These are phyloP conservation scores for Aphelinus atriplicis DNA, from an alignment of 1,140 invertebrate species.

Conservation along the genomic window DNA sequence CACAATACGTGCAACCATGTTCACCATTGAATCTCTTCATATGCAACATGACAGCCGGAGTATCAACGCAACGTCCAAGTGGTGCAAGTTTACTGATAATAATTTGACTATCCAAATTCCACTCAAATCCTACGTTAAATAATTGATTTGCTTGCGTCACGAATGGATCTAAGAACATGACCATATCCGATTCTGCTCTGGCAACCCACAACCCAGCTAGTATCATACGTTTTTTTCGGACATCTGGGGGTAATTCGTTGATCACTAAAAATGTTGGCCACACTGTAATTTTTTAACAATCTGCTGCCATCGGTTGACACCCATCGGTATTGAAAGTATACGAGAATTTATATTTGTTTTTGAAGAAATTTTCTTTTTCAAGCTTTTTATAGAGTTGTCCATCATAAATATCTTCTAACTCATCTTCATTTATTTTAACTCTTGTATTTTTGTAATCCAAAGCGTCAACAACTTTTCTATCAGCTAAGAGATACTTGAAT, in stretches of 20 bases:
- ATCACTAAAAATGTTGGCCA: slow-evolving; percentile 39
- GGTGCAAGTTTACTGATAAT: slow-evolving; percentile 11
- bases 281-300: slow-evolving; percentile 19
- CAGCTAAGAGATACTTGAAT: background rate
- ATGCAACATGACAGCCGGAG: slow-evolving; percentile 27
- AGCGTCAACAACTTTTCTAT: background rate
- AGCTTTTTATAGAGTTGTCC: slow-evolving; percentile 27
- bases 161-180: slow-evolving; percentile 9
- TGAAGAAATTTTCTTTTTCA: background rate
- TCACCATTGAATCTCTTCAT: slow-evolving; percentile 42
- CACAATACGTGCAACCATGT: slow-evolving; percentile 42
- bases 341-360: slow-evolving; percentile 27
- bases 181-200: slow-evolving; percentile 22
- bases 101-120: background rate
- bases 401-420: slow-evolving; percentile 38
- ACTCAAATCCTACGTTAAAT: slow-evolving; percentile 2
- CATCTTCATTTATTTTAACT: slow-evolving; percentile 16
- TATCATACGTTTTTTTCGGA: slow-evolving; percentile 26
- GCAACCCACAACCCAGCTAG: slow-evolving; percentile 23
- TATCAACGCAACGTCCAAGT: slow-evolving; percentile 34
- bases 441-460: slow-evolving; percentile 1
- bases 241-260: slow-evolving; percentile 28
- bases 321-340: slow-evolving; percentile 41
- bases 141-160: slow-evolving; percentile 19
- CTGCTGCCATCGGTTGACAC: slow-evolving; percentile 22